Percentiles rank a stretch among this genome's conserved stretches.
Evolutionary conservation across 53 echinoderm and acorn worm species (phyloP).

Genomic region (Holothuria leucospilota): DNA sequence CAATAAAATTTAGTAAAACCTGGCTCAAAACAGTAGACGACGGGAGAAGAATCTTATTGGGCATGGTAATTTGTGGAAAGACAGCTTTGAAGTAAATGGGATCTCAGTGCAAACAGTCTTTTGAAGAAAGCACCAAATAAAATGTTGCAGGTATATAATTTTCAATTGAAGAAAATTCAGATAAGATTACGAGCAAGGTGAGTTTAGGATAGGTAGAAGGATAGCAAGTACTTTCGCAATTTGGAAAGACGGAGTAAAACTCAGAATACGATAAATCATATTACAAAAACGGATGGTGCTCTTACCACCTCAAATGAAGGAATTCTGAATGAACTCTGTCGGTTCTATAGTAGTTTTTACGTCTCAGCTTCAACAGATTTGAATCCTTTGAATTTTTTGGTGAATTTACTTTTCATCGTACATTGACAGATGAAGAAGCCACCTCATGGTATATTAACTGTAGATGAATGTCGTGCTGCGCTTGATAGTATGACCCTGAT

Average conservation of each 20-base stretch:
- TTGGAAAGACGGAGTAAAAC: background rate
- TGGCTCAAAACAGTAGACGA: background rate
- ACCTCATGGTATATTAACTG: background rate
- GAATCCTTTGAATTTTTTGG: background rate
- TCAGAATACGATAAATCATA: background rate
- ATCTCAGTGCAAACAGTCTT: background rate
- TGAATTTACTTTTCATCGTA: background rate
- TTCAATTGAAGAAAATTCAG: background rate
- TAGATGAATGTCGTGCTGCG: background rate
- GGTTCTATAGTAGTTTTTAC: background rate
- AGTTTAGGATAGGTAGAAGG: background rate
- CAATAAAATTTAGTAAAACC: background rate
- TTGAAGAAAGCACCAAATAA: slow-evolving; percentile 11
- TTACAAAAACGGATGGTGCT: background rate
- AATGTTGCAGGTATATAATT: background rate
- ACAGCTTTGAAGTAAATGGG: background rate
- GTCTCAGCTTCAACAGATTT: too few species aligned
- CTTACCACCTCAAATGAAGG: background rate
- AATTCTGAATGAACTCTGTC: background rate
- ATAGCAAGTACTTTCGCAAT: slow-evolving; percentile 16
- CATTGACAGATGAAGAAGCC: background rate
- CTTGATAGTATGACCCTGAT: background rate
- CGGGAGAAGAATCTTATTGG: background rate
- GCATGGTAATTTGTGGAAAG: background rate
- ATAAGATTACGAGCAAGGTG: background rate